These are phyloP conservation scores for Sminthopsis crassicaudata DNA, from an alignment of 2,113 vertebrate species.

Conservation along the genomic window DNA sequence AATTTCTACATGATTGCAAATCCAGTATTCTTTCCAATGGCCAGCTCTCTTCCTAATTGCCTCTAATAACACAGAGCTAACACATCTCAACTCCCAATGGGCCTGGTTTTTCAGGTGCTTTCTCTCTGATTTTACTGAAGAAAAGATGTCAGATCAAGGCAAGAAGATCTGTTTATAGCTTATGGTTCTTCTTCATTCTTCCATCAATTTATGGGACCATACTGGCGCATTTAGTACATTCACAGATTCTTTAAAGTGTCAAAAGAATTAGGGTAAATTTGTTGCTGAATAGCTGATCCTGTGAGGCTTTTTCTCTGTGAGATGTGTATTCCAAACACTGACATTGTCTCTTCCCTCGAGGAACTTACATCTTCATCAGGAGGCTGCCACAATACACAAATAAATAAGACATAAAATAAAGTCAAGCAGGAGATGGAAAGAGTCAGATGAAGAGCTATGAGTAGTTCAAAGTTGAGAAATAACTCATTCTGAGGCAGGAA, in stretches of 20 bases:
- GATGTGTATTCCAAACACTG: background rate
- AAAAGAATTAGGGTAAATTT: background rate
- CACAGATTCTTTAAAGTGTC: no score
- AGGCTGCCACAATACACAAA: background rate
- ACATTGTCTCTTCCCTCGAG: background rate
- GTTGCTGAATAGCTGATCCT: background rate
- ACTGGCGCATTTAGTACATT: background rate
- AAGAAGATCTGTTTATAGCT: background rate
- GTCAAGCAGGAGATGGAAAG: background rate
- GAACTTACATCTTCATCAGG: background rate
- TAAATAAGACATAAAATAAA: background rate
- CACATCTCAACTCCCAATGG: conserved; percentile 44
- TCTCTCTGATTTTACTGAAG: conserved; percentile 25
- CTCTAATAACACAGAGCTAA: conserved; percentile 49
- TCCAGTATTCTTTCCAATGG: background rate
- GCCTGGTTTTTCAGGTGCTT: conserved; percentile 28
- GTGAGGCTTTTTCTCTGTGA: background rate
- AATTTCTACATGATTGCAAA: background rate
- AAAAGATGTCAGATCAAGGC: conserved; percentile 44
- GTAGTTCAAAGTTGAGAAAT: background rate
- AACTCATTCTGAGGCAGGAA: background rate
- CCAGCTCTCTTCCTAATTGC: conserved; percentile 22
- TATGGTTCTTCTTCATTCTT: background rate
- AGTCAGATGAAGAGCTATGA: background rate
- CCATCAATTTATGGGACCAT: conserved; percentile 46